Percentiles rank a stretch among this genome's conserved stretches.
phyloP scores from a whole-genome alignment of 2,888 invertebrate species.

The Rotaria socialis region DNA sequence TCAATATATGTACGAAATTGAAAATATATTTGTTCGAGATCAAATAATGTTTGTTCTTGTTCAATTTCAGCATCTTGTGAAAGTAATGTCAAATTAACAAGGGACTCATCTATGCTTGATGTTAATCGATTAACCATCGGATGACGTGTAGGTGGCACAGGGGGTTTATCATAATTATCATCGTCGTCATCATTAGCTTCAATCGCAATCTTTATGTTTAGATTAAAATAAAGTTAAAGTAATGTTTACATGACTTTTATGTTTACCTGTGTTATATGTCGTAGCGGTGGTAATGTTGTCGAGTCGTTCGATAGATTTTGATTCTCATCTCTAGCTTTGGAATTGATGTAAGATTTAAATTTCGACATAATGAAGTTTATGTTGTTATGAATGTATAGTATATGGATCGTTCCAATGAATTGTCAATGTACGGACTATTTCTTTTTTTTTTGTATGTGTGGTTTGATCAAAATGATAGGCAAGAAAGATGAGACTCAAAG shows the following conservation, averaged over 20 bases:
- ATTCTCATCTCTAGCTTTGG: neutral
- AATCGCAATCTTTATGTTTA: neutral
- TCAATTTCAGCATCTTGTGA: neutral
- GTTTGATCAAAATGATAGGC: neutral
- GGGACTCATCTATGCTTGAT: conserved; percentile 31
- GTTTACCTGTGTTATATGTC: neutral
- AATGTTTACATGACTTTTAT: no score
- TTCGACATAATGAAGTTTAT: neutral
- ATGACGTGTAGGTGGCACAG: conserved; percentile 5
- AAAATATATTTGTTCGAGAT: neutral
- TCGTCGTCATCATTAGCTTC: neutral
- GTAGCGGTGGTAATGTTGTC: neutral
- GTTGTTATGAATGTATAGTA: neutral
- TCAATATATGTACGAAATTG: neutral
- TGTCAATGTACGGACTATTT: neutral
- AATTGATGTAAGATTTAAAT: conserved; percentile 1
- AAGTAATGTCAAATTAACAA: neutral
- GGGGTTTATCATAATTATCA: neutral
- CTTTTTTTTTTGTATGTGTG: neutral
- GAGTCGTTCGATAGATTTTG: neutral
- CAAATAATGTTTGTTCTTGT: neutral
- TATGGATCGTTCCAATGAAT: neutral
- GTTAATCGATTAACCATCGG: conserved; percentile 11
- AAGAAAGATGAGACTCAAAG: neutral
- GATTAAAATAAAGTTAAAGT: neutral